A percentile compares a stretch with the other conserved stretches of the same genome.
Evolutionary conservation across 2,888 invertebrate species (phyloP).

Genomic region (Sarcophaga carnaria): DNA sequence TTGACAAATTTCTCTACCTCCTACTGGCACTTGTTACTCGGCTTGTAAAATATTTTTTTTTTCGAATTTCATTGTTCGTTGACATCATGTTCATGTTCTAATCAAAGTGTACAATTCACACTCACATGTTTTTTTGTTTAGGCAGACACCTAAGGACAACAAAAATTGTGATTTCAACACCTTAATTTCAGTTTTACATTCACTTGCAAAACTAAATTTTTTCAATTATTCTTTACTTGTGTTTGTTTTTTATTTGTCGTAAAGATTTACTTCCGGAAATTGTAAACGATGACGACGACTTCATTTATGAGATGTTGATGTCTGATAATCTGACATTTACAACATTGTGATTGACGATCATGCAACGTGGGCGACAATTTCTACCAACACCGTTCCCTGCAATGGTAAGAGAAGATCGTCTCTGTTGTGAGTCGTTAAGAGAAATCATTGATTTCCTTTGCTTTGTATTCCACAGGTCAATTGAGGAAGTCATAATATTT

Average conservation of each 20-base stretch:
- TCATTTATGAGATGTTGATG: slow-evolving; percentile 24
- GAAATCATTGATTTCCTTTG: slow-evolving; percentile 36
- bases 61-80: neutral
- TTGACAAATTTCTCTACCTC: neutral
- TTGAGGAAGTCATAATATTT: slow-evolving; percentile 52
- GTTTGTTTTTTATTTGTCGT: slow-evolving; percentile 35
- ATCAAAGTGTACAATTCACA: neutral
- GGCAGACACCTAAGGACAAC: slow-evolving; percentile 45
- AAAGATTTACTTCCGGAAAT: slow-evolving; percentile 60
- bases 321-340: slow-evolving; percentile 61
- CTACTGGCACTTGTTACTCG: slow-evolving; percentile 28
- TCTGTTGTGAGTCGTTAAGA: neutral
- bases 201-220: slow-evolving; percentile 17
- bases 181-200: slow-evolving; percentile 33
- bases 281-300: slow-evolving; percentile 32
- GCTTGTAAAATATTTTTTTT: neutral
- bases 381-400: neutral
- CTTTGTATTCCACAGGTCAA: slow-evolving; percentile 11
- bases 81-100: too few relatives aligned
- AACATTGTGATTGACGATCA: slow-evolving; percentile 68
- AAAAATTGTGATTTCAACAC: slow-evolving; percentile 53
- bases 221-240: slow-evolving; percentile 2
- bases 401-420: slow-evolving; percentile 32
- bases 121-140: neutral
- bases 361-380: slow-evolving; percentile 71